A percentile compares a stretch with the other conserved stretches of the same genome.
Conservation (phyloP, 2,113 vertebrate genomes). For the Macquaria australasica region DNA sequence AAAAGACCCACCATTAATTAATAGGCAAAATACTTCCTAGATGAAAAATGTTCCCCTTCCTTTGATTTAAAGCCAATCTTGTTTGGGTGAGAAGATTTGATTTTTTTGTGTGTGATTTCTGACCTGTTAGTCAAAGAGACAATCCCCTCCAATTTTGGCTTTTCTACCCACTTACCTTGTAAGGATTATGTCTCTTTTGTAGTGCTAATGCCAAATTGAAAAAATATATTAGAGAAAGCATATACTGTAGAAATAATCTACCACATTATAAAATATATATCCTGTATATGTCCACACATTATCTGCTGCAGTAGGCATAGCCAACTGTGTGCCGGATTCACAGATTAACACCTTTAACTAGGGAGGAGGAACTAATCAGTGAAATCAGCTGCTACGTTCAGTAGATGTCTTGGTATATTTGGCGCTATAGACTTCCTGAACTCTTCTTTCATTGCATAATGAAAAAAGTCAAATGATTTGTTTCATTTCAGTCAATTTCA, state of each 20-base stretch:
- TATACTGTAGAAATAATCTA: not conserved
- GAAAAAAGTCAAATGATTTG: not conserved
- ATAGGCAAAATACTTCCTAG: slow-evolving; percentile 58
- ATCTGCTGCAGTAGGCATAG: not conserved
- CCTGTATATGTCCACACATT: not conserved
- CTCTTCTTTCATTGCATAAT: not conserved
- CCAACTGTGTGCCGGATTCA: not conserved
- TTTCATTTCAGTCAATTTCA: not conserved
- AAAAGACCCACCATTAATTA: slow-evolving; percentile 67
- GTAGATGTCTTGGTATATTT: not conserved
- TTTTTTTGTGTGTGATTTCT: slow-evolving; percentile 43
- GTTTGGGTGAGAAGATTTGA: slow-evolving; percentile 47
- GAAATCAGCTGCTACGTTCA: not conserved
- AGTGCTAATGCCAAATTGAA: slow-evolving; percentile 48
- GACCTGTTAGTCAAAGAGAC: slow-evolving; percentile 39
- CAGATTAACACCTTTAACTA: not conserved
- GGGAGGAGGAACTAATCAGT: not conserved
- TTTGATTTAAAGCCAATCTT: slow-evolving; percentile 54
- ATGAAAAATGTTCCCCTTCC: slow-evolving; percentile 40
- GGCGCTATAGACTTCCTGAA: too few species aligned
- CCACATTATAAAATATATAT: slow-evolving; percentile 11
- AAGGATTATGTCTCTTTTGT: slow-evolving; percentile 43
- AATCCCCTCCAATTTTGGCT: slow-evolving; percentile 21
- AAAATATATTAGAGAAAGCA: not conserved
- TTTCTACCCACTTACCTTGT: slow-evolving; percentile 33